phyloP scores from a whole-genome alignment of 2,113 vertebrate genomes.

The Phylloscopus whistleri region DNA sequence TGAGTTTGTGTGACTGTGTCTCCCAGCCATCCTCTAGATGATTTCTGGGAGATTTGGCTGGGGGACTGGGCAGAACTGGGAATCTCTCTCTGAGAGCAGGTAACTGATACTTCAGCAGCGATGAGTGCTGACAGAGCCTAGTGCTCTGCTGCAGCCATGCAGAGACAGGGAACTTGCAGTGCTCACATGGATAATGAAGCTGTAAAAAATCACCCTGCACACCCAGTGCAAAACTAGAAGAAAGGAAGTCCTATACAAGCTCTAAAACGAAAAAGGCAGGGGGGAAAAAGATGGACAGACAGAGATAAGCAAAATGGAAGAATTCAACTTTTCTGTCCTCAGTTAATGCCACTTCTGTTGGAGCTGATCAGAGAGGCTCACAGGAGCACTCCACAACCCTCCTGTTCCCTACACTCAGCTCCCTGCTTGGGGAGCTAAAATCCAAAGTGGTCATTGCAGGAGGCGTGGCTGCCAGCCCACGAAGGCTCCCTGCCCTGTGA shows the following conservation, averaged over 20 bases:
- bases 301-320: not conserved
- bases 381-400: not conserved
- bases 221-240: accelerated
- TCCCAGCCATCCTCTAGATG: not conserved
- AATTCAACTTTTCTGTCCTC: not conserved
- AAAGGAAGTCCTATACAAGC: not conserved
- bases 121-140: not conserved
- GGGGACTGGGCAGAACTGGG: not conserved
- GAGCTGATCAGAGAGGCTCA: not conserved
- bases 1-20: not conserved
- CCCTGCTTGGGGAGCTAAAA: not conserved
- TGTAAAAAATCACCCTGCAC: not conserved
- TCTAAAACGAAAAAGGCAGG: not conserved
- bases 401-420: not conserved
- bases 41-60: not conserved
- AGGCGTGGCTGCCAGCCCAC: not conserved
- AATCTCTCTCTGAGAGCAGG: not conserved
- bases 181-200: not conserved
- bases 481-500: not conserved
- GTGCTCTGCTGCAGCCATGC: not conserved
- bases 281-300: not conserved
- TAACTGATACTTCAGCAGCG: not conserved
- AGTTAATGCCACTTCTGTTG: not conserved
- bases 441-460: not conserved
- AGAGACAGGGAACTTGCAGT: not conserved